Conservation (phyloP, 2,888 invertebrate genomes). For the Lapara coniferarum region DNA sequence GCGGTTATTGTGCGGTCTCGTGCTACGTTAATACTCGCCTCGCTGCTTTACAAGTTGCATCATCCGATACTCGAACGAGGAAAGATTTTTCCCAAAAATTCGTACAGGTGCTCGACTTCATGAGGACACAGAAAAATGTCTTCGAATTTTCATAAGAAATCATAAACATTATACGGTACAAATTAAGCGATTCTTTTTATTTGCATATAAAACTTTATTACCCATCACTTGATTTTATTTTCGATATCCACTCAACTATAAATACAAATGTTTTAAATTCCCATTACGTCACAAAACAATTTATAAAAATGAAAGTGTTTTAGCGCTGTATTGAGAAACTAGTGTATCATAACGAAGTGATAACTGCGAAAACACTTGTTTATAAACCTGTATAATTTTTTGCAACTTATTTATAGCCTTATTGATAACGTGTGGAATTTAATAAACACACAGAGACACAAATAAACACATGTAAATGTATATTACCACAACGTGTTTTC, state of each 20-base stretch:
- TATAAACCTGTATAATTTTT: constrained; percentile 1
- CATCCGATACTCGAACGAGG: neutral
- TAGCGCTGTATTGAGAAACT: neutral
- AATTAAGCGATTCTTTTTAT: no score
- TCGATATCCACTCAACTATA: neutral
- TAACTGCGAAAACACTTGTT: neutral
- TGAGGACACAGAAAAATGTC: neutral
- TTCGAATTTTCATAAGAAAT: no score
- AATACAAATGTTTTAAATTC: neutral
- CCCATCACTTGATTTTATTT: neutral
- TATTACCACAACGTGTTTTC: neutral
- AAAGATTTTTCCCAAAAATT: neutral
- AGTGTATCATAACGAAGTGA: neutral
- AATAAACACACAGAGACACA: neutral
- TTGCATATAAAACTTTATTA: neutral
- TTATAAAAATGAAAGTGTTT: constrained; percentile 10
- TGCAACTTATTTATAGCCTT: neutral
- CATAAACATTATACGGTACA: no score
- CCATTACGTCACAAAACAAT: neutral
- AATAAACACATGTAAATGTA: neutral
- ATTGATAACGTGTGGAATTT: constrained; percentile 2
- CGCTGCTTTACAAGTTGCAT: neutral
- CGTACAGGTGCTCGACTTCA: neutral
- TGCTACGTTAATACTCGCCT: neutral
- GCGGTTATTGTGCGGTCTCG: neutral